Percentiles rank a stretch among this genome's conserved stretches.
Conservation (phyloP, 1,140 invertebrate genomes). For the Plectus sambesii region DNA sequence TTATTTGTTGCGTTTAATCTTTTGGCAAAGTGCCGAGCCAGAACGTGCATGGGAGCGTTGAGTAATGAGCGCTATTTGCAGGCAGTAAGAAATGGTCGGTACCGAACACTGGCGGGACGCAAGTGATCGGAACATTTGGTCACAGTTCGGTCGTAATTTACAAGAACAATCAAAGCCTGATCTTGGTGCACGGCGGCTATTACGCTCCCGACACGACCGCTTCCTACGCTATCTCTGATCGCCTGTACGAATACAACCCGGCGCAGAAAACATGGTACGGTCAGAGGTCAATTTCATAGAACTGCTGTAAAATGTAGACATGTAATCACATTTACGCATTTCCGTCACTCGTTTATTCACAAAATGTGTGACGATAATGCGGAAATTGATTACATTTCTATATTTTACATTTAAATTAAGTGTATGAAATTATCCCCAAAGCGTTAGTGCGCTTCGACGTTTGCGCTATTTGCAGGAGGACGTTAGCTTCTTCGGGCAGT, state of each 20-base stretch:
- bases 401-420: too few species aligned
- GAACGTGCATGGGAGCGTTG: too few species aligned
- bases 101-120: conserved; percentile 25
- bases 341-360: too few species aligned
- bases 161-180: conserved; percentile 13
- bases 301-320: too few species aligned
- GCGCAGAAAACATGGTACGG: too few species aligned
- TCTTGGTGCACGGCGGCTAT: conserved; percentile 35
- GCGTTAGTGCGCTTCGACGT: neutral
- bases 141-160: conserved; percentile 35
- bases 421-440: conserved; percentile 2
- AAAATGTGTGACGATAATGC: too few species aligned
- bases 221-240: conserved; percentile 36
- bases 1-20: too few species aligned
- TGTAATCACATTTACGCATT: too few species aligned
- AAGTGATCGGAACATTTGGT: conserved; percentile 35
- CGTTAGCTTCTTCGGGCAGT: conserved; percentile 27
- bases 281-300: too few species aligned
- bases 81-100: conserved; percentile 31
- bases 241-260: conserved; percentile 29
- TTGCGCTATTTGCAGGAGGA: conserved; percentile 16
- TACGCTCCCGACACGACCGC: conserved; percentile 31
- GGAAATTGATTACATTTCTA: too few species aligned
- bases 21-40: too few species aligned
- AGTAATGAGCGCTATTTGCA: conserved; percentile 22